Evolutionary conservation across 2,113 vertebrate species (phyloP), one percentile per base, ranked within the genome.

Genomic region (Dissostichus mawsoni): DNA sequence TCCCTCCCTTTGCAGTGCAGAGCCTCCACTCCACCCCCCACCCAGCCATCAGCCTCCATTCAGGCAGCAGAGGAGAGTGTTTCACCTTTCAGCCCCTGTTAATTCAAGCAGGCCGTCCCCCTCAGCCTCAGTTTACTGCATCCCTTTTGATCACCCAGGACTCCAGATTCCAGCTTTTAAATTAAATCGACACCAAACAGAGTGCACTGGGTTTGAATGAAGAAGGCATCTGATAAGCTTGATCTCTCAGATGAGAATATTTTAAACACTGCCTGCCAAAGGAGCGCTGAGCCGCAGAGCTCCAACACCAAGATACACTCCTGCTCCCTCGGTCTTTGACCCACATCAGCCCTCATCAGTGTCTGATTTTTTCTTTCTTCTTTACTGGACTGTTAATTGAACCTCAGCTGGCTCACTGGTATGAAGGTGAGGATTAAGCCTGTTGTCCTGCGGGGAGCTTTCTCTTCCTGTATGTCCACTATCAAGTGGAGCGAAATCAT

Each of bases 11-110:
- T 81, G 45, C 58, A 79, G 57, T 82, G 48, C 79, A 25, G 52
- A 44, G 59, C 71, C 76, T 59, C 85, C 74, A 56, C 77, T 41
- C 36, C 36, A 41, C 36, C 36, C 78, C 76, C 83, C 81, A 47
- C 50, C 74, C 68, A 81, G 69, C 65, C 78, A 57, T 73, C 63
- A 55, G 80, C 41, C 68, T 68, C 71, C 65, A 86, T 92, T 89
- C 78, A 92, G 18, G 62, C 82, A 8, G 51, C 74, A 71, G 85
- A 69, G 29, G 74, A 89, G 82, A 74, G 80, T 76, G 84, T 82
- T 90, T 92, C 88, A 82, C 85, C 82, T 92, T 85, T 90, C 87
- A 91, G 90, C 71, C 53, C 70, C 23, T 63, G 72, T 87, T 89
- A 83, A 89, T 90, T 88, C 84, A 89, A 82, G 82, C 79, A 17